Conservation (phyloP, 2,888 invertebrate genomes). For the Chesias legatella region DNA sequence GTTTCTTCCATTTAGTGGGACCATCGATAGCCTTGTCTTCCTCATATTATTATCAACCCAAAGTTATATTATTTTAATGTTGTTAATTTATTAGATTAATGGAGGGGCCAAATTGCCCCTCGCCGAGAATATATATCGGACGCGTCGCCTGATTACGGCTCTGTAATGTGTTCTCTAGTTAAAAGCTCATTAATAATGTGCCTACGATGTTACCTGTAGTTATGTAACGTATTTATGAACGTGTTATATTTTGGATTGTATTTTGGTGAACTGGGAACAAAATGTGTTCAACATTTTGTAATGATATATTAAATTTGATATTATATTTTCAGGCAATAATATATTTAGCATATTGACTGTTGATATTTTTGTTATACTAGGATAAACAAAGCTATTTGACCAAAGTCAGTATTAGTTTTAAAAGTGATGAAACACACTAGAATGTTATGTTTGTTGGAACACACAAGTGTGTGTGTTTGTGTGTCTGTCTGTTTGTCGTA, state of each 20-base stretch:
- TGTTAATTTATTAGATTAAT: slow-evolving; percentile 68
- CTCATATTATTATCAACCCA: slow-evolving; percentile 67
- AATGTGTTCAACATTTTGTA: slow-evolving; percentile 74
- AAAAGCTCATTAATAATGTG: slow-evolving; percentile 74
- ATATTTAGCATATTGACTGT: slow-evolving; percentile 75
- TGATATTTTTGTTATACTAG: slow-evolving; percentile 75
- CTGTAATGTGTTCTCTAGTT: slow-evolving; percentile 46
- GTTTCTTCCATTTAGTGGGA: slow-evolving; percentile 54
- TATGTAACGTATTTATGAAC: slow-evolving; percentile 56
- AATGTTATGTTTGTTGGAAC: slow-evolving; percentile 61
- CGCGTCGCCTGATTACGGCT: background rate
- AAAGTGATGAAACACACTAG: slow-evolving; percentile 57
- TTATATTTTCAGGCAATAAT: slow-evolving; percentile 75
- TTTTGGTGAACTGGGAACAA: slow-evolving; percentile 61
- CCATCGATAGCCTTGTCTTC: slow-evolving; percentile 72
- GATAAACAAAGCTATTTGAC: slow-evolving; percentile 80
- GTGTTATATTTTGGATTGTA: slow-evolving; percentile 56
- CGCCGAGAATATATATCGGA: slow-evolving; percentile 5
- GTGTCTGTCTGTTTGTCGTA: no score
- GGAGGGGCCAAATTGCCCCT: slow-evolving; percentile 17
- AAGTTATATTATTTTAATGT: slow-evolving; percentile 68
- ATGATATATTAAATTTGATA: slow-evolving; percentile 53
- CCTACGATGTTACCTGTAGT: slow-evolving; percentile 80
- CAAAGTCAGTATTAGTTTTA: slow-evolving; percentile 80
- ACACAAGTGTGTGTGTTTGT: no score